Evolutionary conservation across 2,113 vertebrate species (phyloP), one percentile per base, ranked within the genome.

Genomic region (Hypanus sabinus): DNA sequence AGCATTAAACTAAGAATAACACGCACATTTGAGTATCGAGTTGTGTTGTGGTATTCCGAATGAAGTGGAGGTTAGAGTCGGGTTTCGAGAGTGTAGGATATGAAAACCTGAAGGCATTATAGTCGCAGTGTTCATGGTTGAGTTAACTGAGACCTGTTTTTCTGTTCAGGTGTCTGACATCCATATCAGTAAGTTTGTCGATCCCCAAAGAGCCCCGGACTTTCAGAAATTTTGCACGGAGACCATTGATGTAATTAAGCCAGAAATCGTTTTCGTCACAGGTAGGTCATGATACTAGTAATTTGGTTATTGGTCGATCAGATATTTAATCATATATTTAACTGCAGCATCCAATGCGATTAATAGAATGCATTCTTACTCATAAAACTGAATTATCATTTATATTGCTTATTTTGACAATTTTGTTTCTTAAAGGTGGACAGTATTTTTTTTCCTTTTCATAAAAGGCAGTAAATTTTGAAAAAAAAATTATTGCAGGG

Each of bases 181-280:
- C 95, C 99, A 99, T 95, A 97, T 99, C 94, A 99, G 99, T 96
- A 98, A 96, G 87, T 99, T 98, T 96, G 96, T 92, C 16, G 98
- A 98, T 96, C 98, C 97, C 1, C 96, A 94, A 94, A 96, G 98
- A 95, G 96, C 96, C 94, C 95, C 97, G 7, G 98, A 99, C 95
- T 98, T 99, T 46, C 98, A 99, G 96, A 98, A 96, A 95, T 99
- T 99, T 96, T 99, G 99, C 96, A 98, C 96, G 2, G 96, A 98
- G 95, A 99, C 98, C 93, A 95, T 99, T 76, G 96, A 97, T 94
- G 95, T 97, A 94, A 98, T 99, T 95, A 97, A 97, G 94, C 99
- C 99, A 10, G 97, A 96, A 94, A 96, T 99, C 46, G 98, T 99
- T 94, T 97, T 99, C 33, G 98, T 96, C 87, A 99, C 99, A 97